phyloP scores from a whole-genome alignment of 1,140 invertebrate species.

The Habropoda laboriosa region DNA sequence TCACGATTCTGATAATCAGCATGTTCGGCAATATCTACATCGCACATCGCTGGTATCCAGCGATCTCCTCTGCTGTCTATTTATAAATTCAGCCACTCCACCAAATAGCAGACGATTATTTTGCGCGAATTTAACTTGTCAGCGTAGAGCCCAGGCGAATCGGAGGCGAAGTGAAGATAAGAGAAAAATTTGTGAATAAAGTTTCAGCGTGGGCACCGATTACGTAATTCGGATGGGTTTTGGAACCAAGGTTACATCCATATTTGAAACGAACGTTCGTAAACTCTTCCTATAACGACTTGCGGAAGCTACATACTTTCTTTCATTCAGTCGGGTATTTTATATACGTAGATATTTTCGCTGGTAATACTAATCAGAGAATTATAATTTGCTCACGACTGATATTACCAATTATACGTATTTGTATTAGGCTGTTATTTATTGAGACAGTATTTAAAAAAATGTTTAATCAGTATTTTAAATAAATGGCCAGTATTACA shows the following conservation, averaged over 20 bases:
- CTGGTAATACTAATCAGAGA: too few species aligned
- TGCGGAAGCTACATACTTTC: too few species aligned
- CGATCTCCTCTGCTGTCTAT: not conserved
- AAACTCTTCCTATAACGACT: not conserved
- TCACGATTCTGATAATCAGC: not conserved
- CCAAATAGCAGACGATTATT: not conserved
- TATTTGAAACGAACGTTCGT: not conserved
- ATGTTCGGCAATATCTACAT: not conserved
- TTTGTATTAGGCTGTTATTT: too few species aligned
- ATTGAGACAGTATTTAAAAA: too few species aligned
- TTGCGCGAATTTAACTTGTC: not conserved
- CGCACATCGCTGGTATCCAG: not conserved
- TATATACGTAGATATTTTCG: too few species aligned
- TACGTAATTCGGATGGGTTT: not conserved
- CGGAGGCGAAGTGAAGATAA: not conserved
- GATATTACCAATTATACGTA: too few species aligned
- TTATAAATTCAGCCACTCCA: slow-evolving; percentile 3
- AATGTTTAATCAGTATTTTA: too few species aligned
- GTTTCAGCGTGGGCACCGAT: not conserved
- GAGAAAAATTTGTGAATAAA: not conserved
- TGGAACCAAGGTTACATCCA: not conserved
- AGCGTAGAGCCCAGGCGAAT: not conserved
- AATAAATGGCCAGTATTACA: too few species aligned
- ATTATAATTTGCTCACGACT: too few species aligned
- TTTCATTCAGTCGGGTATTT: too few species aligned